Evolutionary conservation across 1,140 invertebrate species (phyloP), one percentile per base, ranked within the genome.

Genomic region (Philopotamus ludificatus): DNA sequence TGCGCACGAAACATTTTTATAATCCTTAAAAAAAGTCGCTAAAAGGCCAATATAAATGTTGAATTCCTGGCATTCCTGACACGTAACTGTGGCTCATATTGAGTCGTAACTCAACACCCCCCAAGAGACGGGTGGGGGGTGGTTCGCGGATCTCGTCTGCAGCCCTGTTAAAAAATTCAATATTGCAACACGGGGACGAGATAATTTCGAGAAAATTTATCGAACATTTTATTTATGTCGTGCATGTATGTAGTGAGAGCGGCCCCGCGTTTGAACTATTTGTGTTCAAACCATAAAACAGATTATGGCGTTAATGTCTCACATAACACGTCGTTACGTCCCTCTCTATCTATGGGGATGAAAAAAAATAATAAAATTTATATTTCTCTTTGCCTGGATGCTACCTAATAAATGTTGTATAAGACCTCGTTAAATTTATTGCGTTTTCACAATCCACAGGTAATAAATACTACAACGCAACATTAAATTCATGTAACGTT

Each of bases 11-110:
- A 18, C 42, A 47, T 60, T 60, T 45, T 47, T 51, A 51, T 62
- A 62, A 51, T 53, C 65, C 58, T 66, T 66, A 66, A 66, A 66
- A 66, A 66, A 54, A 66, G 57, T 44, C 9, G 65, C 39, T 57
- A 66, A 66, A 66, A 66, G 51, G 18, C n/a, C 50, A 53, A 60
- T 66, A 44, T 66, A 22, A 59, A 51, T 53, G 50, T 51, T 26
- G 55, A 41, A 65, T 65, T 65, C 63, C 45, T 28, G 10, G 55
- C 57, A 66, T 66, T 66, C 57, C 25, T 61, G 23, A 3, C 15
- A 23, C 21, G 23, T 20, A 10, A 16, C 23, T 18, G 28, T 21
- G 15, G 18, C 57, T 44, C 20, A 44, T 61, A 66, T 66, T 66
- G 58, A 66, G 49, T 61, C 50, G 65, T 61, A 54, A 53, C 57